Evolutionary conservation across 2,797 vertebrate species (phyloP).

Genomic region (Buphagus erythrorhynchus): DNA sequence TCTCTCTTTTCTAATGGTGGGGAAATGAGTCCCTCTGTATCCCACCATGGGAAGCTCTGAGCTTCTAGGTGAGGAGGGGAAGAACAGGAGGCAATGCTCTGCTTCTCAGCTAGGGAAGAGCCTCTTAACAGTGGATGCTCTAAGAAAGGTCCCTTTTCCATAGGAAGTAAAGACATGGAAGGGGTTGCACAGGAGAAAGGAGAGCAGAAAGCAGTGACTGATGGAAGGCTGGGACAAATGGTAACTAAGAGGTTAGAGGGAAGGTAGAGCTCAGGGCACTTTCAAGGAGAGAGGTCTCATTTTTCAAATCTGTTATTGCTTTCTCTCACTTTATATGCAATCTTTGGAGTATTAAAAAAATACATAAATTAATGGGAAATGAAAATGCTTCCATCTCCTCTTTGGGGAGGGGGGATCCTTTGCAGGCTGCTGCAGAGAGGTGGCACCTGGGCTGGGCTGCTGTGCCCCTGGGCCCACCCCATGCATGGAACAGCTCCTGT

Average conservation of each 20-base stretch:
- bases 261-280: neutral
- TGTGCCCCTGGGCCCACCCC: accelerated
- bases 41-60: neutral
- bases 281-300: neutral
- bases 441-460: neutral
- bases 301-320: neutral
- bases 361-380: neutral
- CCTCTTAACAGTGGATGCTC: neutral
- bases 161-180: neutral
- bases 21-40: neutral
- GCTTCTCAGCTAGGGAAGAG: neutral
- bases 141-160: neutral
- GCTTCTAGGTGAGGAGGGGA: neutral
- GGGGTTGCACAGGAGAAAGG: neutral
- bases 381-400: neutral
- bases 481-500: accelerated
- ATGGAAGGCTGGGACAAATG: neutral
- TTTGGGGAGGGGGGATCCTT: neutral
- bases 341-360: neutral
- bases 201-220: neutral
- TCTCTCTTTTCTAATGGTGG: neutral
- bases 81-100: neutral
- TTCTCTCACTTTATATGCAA: neutral
- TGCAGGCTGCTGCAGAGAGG: neutral
- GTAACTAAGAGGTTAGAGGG: neutral